A percentile compares a stretch with the other conserved stretches of the same genome.
These are phyloP conservation scores for Xiphophorus couchianus DNA, from an alignment of 2,113 vertebrate species.

Conservation along the genomic window DNA sequence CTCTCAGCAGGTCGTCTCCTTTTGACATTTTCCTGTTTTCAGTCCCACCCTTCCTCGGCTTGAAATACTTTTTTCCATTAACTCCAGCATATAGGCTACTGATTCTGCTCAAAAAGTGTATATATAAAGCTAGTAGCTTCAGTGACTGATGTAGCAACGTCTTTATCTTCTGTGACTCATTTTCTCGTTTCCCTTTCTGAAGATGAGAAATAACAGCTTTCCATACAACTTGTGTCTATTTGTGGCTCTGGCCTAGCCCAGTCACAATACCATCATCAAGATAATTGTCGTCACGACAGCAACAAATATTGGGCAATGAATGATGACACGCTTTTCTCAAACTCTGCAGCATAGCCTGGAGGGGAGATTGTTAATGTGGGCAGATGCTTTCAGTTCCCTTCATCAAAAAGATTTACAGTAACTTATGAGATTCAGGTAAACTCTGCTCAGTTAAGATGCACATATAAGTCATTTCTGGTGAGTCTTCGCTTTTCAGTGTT, in stretches of 20 bases:
- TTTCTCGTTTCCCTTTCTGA: conserved; percentile 57
- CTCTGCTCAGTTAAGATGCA: background rate
- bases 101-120: conserved; percentile 18
- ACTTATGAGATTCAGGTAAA: conserved; percentile 13
- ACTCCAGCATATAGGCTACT: conserved; percentile 11
- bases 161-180: conserved; percentile 59
- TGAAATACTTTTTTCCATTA: conserved; percentile 20
- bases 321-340: conserved; percentile 42
- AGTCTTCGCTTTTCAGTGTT: background rate
- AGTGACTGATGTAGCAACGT: conserved; percentile 41
- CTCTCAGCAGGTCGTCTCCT: conserved; percentile 32
- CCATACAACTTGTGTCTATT: conserved; percentile 60
- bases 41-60: conserved; percentile 37
- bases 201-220: conserved; percentile 56
- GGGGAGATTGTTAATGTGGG: conserved; percentile 4
- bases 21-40: conserved; percentile 29
- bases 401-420: conserved; percentile 21
- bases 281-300: conserved; percentile 16
- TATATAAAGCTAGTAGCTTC: conserved; percentile 41
- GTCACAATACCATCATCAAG: conserved; percentile 50
- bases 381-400: background rate
- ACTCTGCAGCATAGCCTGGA: background rate
- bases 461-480: background rate
- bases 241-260: conserved; percentile 48
- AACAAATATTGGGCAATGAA: conserved; percentile 39